Conservation (phyloP, 2,797 vertebrate species). For the Hybognathus amarus region DNA sequence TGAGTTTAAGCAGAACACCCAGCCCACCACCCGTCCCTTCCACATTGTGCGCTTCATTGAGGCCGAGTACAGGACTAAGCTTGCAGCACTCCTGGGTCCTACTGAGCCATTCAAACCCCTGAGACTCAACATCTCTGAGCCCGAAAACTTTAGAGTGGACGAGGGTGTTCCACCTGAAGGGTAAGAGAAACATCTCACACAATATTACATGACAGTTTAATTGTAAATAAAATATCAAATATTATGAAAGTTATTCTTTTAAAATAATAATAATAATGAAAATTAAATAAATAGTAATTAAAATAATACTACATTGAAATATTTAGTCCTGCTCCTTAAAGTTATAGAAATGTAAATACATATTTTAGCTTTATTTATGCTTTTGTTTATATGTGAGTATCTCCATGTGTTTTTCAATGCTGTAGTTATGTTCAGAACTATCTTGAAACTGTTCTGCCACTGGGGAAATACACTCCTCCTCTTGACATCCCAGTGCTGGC, state of each 20-base stretch:
- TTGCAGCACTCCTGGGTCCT: constrained; percentile 78
- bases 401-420: not conserved
- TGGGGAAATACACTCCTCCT: constrained; percentile 52
- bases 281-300: not conserved
- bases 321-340: not conserved
- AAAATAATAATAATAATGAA: not conserved
- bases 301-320: not conserved
- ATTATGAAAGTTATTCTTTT: not conserved
- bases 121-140: constrained; percentile 55
- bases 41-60: constrained; percentile 83
- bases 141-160: constrained; percentile 57
- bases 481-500: constrained; percentile 52
- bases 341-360: not conserved
- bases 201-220: too few relatives aligned
- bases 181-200: not conserved
- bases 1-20: constrained; percentile 76
- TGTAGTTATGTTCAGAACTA: constrained; percentile 56
- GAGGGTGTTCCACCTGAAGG: constrained; percentile 74
- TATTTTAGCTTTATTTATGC: not conserved
- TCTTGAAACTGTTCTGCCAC: constrained; percentile 19
- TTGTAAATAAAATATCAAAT: too few relatives aligned
- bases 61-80: constrained; percentile 68
- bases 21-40: constrained; percentile 68
- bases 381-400: not conserved
- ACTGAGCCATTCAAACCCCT: constrained; percentile 65